A percentile compares a stretch with the other conserved stretches of the same genome.
These are phyloP conservation scores for Acanthisitta chloris DNA, from an alignment of 2,113 vertebrate genomes.

Conservation along the genomic window DNA sequence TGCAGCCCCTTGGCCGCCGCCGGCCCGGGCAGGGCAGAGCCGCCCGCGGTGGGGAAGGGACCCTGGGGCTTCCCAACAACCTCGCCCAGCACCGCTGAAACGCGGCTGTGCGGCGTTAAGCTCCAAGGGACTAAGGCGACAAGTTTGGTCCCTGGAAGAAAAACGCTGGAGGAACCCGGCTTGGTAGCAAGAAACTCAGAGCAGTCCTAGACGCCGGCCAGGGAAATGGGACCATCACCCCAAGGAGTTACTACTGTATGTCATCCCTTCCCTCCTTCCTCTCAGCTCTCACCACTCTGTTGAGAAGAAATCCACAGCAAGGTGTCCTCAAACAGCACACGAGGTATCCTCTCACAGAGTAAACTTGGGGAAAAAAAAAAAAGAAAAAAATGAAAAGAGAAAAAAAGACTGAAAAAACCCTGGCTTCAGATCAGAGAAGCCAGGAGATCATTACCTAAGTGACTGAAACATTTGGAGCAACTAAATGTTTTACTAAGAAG, in stretches of 20 bases:
- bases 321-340: no score
- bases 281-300: accelerated
- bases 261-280: not conserved
- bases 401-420: not conserved
- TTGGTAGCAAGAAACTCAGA: not conserved
- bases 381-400: accelerated
- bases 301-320: not conserved
- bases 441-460: not conserved
- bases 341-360: no score
- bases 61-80: no score
- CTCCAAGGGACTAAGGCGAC: not conserved
- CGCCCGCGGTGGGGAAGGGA: no score
- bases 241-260: accelerated
- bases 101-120: not conserved
- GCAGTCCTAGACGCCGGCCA: accelerated
- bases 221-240: accelerated
- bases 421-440: not conserved
- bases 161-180: not conserved
- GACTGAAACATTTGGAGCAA: not conserved
- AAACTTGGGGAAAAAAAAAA: no score
- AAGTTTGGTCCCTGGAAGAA: not conserved
- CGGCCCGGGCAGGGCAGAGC: not conserved
- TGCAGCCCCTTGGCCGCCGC: no score
- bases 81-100: not conserved
- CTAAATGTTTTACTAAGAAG: not conserved